These are phyloP conservation scores for Gymnopithys bicolor DNA, from an alignment of 2,797 vertebrate species.

Conservation along the genomic window DNA sequence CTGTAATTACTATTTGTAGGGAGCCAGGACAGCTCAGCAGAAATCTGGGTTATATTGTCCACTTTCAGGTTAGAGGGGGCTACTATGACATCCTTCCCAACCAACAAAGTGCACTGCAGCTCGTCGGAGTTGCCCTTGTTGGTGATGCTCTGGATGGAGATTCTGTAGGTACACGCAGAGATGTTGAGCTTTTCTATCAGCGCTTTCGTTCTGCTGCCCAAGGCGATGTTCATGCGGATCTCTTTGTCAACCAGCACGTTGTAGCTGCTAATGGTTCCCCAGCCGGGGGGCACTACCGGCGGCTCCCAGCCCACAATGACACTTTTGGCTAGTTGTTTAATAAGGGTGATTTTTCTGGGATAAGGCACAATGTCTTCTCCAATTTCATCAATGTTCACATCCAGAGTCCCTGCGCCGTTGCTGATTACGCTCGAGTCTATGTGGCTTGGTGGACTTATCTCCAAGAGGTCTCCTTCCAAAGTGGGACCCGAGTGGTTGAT, in stretches of 20 bases:
- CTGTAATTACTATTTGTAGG: slow-evolving; percentile 98
- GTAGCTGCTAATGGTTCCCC: slow-evolving; percentile 92
- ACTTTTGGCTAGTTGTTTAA: slow-evolving; percentile 98
- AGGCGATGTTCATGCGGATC: slow-evolving; percentile 87
- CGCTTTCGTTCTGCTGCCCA: slow-evolving; percentile 91
- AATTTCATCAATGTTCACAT: slow-evolving; percentile 90
- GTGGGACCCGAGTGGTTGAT: slow-evolving; percentile 84
- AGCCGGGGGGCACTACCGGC: slow-evolving; percentile 90
- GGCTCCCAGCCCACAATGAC: slow-evolving; percentile 98
- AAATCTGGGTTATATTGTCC: slow-evolving; percentile 89
- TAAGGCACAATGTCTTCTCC: slow-evolving; percentile 99
- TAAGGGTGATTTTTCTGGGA: slow-evolving; percentile 95
- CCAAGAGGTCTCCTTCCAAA: slow-evolving; percentile 76
- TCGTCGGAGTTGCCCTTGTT: slow-evolving; percentile 90
- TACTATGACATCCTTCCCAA: slow-evolving; percentile 94
- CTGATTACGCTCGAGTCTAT: slow-evolving; percentile 66
- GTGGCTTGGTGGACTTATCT: slow-evolving; percentile 69
- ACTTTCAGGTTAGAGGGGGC: slow-evolving; percentile 92
- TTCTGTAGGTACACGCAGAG: slow-evolving; percentile 87
- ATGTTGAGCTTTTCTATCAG: slow-evolving; percentile 95
- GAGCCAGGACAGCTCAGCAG: slow-evolving; percentile 93
- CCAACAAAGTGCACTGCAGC: slow-evolving; percentile 92
- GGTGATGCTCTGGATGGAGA: slow-evolving; percentile 93
- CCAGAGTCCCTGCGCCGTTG: slow-evolving; percentile 86
- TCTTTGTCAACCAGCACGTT: slow-evolving; percentile 94